These are phyloP conservation scores for Plusia festucae DNA, from an alignment of 2,888 invertebrate genomes.

Conservation along the genomic window DNA sequence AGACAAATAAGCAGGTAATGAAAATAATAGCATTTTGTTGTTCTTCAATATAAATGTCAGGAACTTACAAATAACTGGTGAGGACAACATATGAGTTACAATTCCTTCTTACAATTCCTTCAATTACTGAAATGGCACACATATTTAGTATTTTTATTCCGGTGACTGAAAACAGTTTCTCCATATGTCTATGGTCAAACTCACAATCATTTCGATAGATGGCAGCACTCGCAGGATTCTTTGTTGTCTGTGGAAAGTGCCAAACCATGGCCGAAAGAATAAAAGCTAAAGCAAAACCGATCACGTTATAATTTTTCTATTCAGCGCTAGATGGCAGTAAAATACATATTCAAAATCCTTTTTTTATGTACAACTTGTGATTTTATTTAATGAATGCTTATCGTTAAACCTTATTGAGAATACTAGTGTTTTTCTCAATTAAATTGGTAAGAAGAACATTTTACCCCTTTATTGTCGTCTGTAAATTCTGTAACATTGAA, in stretches of 20 bases:
- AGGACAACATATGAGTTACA: not conserved
- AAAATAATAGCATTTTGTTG: slow-evolving; percentile 48
- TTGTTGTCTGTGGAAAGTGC: not conserved
- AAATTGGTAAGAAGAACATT: too few relatives aligned
- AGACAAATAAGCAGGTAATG: slow-evolving; percentile 74
- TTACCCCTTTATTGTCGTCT: too few relatives aligned
- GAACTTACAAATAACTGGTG: not conserved
- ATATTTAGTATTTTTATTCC: not conserved
- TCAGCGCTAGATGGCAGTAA: slow-evolving; percentile 32
- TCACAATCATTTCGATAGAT: slow-evolving; percentile 20
- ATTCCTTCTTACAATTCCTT: not conserved
- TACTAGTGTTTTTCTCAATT: too few relatives aligned
- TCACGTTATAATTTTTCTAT: slow-evolving; percentile 12
- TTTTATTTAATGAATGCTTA: too few relatives aligned
- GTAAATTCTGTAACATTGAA: not conserved
- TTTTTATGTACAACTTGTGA: too few relatives aligned
- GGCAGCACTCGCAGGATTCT: slow-evolving; percentile 26
- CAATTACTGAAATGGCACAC: not conserved
- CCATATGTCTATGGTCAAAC: slow-evolving; percentile 32
- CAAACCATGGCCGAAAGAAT: too few relatives aligned
- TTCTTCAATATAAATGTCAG: not conserved
- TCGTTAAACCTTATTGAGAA: too few relatives aligned
- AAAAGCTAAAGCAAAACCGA: too few relatives aligned
- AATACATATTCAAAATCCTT: not conserved
- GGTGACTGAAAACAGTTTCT: slow-evolving; percentile 34